Base-by-base conservation (phyloP, 2,113 vertebrate species). In the Odontesthes bonariensis region DNA sequence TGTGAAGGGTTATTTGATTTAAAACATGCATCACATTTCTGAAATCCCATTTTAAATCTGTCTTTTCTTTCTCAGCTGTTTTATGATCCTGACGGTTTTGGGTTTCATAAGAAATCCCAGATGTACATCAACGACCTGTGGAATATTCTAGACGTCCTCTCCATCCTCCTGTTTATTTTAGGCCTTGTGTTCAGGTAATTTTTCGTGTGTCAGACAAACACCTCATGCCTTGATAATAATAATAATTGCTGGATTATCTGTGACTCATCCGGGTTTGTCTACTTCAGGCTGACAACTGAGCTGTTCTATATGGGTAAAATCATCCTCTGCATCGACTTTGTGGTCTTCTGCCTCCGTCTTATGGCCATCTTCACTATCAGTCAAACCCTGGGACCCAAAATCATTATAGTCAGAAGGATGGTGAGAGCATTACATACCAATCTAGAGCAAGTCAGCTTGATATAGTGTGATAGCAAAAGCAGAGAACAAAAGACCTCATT, bases 301-400 rank as follows among this genome's bases (percentile, higher is more conserved):
- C 90, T 95, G 0, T 93, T 98, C 35, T 98, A 99, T 27, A 73
- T 95, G 0, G 98, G 98, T 6, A 97, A 97, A 76, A 82, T 98
- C 67, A 56, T 98, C 38, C 91, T 99, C n/a, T 96, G 96, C 7
- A 92, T 99, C 60, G 97, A 96, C 66, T 99, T 97, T 71, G 96
- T 95, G 8, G 94, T 99, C 81, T 99, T 98, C 93, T 98, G 96
- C 79, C 93, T 99, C 42, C 95, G 98, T 6, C 93, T 99, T 77
- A 97, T 99, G 98, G 97, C 98, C 80, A 99, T 99, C 57, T 99
- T 99, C 83, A 98, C 95, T 0, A 92, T 99, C 92, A 99, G 96
- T 52, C 95, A 91, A 88, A 98, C 94, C 0, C 93, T 99, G 82
- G 98, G 98, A 63, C 98, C 98, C 73, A 99, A 99, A 93, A 99